A percentile compares a stretch with the other conserved stretches of the same genome.
These are phyloP conservation scores for Cataglyphis cursor DNA, from an alignment of 2,888 invertebrate species.

Conservation along the genomic window DNA sequence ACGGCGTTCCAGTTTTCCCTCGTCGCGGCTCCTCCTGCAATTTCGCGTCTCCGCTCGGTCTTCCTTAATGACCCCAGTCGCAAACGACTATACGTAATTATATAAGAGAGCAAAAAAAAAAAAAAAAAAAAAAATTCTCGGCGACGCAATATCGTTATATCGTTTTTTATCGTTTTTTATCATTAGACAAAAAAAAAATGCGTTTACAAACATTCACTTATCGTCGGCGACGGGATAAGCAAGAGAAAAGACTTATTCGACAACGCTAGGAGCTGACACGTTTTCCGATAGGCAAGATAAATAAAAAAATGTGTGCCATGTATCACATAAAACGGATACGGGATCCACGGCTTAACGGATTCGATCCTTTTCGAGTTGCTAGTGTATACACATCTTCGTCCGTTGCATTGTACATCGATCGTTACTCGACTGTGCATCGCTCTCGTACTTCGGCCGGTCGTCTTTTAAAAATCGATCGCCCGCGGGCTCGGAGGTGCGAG, in stretches of 20 bases:
- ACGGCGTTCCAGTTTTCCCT: slow-evolving; percentile 41
- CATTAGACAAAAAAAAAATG: too few species aligned
- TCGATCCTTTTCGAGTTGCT: slow-evolving; percentile 18
- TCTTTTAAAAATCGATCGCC: slow-evolving; percentile 52
- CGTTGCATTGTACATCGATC: slow-evolving; percentile 43
- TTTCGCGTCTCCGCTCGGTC: slow-evolving; percentile 30
- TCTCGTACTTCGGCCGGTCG: slow-evolving; percentile 15
- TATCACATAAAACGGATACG: slow-evolving; percentile 15
- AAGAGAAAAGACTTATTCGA: slow-evolving; percentile 12
- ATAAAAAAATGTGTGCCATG: slow-evolving; percentile 37
- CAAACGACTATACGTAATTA: slow-evolving; percentile 17
- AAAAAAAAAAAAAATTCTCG: background rate
- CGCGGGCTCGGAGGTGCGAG: slow-evolving; percentile 8
- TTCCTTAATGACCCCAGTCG: slow-evolving; percentile 38
- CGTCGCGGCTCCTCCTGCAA: slow-evolving; percentile 11
- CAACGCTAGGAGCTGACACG: slow-evolving; percentile 25
- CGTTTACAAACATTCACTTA: slow-evolving; percentile 4
- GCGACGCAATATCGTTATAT: too few species aligned
- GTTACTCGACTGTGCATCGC: slow-evolving; percentile 29
- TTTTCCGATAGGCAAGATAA: slow-evolving; percentile 37
- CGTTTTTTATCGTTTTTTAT: background rate
- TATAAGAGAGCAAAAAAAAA: background rate
- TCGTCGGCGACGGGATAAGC: slow-evolving; percentile 32
- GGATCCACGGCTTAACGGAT: slow-evolving; percentile 31
- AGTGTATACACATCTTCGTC: background rate